Percentiles rank a stretch among this genome's conserved stretches.
phyloP scores from a whole-genome alignment of 2,888 invertebrate genomes.

The Diabrotica balteata region DNA sequence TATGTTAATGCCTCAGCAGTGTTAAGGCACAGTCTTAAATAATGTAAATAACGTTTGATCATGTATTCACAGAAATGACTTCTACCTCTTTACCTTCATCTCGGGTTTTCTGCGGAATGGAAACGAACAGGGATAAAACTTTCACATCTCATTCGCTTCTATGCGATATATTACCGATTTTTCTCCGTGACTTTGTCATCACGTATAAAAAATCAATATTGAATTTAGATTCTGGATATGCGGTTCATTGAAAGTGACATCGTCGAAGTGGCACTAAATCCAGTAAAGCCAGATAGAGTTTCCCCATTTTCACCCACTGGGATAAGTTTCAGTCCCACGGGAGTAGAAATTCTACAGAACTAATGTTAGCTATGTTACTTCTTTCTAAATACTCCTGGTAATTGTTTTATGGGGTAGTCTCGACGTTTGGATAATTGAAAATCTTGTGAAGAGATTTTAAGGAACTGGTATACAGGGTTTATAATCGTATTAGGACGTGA shows the following conservation, averaged over 20 bases:
- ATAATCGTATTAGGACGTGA: not conserved
- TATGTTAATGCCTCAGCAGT: too few relatives aligned
- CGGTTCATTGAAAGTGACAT: constrained; percentile 31
- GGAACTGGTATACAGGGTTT: not conserved
- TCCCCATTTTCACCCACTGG: constrained; percentile 16
- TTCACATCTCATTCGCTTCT: not conserved
- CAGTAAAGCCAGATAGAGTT: constrained; percentile 28
- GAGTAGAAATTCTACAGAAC: constrained; percentile 14
- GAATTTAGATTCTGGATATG: constrained; percentile 29
- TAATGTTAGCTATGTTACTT: not conserved
- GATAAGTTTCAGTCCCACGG: constrained; percentile 18
- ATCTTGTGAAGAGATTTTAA: not conserved
- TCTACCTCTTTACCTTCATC: too few relatives aligned
- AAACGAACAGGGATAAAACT: not conserved
- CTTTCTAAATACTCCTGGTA: not conserved
- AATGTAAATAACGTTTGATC: too few relatives aligned
- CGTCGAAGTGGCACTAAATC: constrained; percentile 23
- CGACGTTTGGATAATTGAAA: not conserved
- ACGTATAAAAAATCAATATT: constrained; percentile 30
- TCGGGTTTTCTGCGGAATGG: not conserved
- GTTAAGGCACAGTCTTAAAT: too few relatives aligned
- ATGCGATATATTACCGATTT: constrained; percentile 10
- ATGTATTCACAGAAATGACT: too few relatives aligned
- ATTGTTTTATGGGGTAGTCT: not conserved
- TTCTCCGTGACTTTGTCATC: constrained; percentile 11